These are phyloP conservation scores for Eulemur mongoz DNA, from an alignment of 2,797 vertebrate genomes.

Conservation along the genomic window DNA sequence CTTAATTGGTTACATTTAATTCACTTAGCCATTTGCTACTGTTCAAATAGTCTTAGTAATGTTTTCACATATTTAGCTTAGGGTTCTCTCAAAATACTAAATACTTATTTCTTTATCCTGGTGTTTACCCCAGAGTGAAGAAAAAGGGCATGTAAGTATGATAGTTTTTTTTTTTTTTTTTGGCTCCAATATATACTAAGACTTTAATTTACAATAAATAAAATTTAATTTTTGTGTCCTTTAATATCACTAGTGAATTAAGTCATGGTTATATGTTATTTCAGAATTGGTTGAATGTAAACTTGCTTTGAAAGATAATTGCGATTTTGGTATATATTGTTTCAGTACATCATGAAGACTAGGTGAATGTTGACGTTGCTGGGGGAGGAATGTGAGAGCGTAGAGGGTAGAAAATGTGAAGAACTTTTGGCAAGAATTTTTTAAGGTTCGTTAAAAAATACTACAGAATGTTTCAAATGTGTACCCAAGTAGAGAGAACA, in stretches of 20 bases:
- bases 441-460: constrained; percentile 13
- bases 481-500: not conserved
- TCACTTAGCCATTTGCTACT: not conserved
- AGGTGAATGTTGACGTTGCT: constrained; percentile 10
- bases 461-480: not conserved
- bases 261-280: not conserved
- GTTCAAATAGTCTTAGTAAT: not conserved
- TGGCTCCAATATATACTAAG: constrained; percentile 28
- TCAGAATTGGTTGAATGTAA: constrained; percentile 29
- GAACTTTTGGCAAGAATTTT: constrained; percentile 32
- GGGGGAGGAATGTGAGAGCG: not conserved
- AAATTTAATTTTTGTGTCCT: constrained; percentile 20
- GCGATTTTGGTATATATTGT: not conserved
- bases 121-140: constrained; percentile 43
- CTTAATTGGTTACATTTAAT: constrained; percentile 16
- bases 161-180: not conserved
- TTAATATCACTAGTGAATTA: constrained; percentile 36
- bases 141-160: constrained; percentile 51
- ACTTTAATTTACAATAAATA: constrained; percentile 34
- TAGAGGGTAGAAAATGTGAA: not conserved
- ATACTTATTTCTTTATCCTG: constrained; percentile 50
- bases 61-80: constrained; percentile 36
- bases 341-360: not conserved
- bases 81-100: constrained; percentile 6
- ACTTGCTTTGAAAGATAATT: constrained; percentile 47